Evolutionary conservation across 2,113 vertebrate species (phyloP).

Genomic region (Coryphaenoides rupestris): DNA sequence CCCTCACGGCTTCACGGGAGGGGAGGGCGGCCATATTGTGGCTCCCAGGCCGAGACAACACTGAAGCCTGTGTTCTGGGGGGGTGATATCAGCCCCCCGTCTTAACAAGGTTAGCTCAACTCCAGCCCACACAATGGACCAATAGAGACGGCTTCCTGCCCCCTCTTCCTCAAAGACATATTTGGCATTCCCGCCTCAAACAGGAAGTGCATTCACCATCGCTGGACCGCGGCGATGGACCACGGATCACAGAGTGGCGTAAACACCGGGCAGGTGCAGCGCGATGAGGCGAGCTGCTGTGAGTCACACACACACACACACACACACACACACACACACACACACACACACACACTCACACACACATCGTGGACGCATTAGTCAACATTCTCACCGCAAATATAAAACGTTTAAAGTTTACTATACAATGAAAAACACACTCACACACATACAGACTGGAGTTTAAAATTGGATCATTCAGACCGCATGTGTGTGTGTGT

Average conservation of each 20-base stretch:
- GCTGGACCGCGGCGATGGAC: slow-evolving; percentile 12
- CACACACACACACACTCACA: not conserved
- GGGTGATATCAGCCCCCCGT: too few relatives aligned
- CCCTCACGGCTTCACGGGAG: too few relatives aligned
- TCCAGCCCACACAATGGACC: slow-evolving; percentile 33
- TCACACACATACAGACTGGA: not conserved
- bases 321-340: not conserved
- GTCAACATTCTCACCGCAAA: too few relatives aligned
- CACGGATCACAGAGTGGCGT: slow-evolving; percentile 15
- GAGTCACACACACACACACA: slow-evolving; percentile 1
- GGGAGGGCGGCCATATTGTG: too few relatives aligned
- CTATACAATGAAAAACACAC: slow-evolving; percentile 7
- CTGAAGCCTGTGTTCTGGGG: too few relatives aligned
- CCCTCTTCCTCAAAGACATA: slow-evolving; percentile 40
- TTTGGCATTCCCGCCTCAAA: slow-evolving; percentile 46
- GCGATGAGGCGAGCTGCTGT: slow-evolving; percentile 30
- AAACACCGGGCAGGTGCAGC: slow-evolving; percentile 59
- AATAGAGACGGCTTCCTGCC: slow-evolving; percentile 29
- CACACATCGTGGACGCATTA: not conserved
- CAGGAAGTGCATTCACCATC: slow-evolving; percentile 48
- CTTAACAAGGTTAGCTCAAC: slow-evolving; percentile 38
- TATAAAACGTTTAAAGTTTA: too few relatives aligned
- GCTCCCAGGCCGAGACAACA: too few relatives aligned
- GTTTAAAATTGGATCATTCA: not conserved
- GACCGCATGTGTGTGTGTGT: too few relatives aligned